Conservation (phyloP, 1,140 invertebrate genomes). For the Drosophila ananassae region DNA sequence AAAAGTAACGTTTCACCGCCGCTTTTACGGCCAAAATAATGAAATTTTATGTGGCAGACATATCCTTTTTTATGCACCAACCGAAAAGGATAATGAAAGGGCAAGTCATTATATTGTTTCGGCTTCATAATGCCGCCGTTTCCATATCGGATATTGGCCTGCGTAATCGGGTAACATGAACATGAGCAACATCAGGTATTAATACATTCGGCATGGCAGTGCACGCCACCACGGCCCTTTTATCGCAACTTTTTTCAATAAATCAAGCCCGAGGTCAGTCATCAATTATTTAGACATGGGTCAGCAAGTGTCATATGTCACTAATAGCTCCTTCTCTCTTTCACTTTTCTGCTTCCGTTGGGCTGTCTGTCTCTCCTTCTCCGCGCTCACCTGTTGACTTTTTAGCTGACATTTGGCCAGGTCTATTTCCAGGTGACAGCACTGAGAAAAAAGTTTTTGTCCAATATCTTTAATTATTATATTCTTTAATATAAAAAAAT, state of each 20-base stretch:
- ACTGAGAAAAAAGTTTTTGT: constrained; percentile 1
- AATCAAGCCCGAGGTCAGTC: constrained; percentile 72
- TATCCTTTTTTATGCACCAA: constrained; percentile 26
- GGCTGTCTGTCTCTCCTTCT: background rate
- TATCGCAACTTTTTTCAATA: constrained; percentile 62
- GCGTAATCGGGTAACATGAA: constrained; percentile 27
- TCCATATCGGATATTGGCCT: constrained; percentile 31
- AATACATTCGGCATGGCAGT: constrained; percentile 31
- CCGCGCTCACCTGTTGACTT: constrained; percentile 47
- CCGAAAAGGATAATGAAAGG: constrained; percentile 9
- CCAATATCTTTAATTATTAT: too few relatives aligned
- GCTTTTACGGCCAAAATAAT: constrained; percentile 33
- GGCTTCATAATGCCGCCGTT: constrained; percentile 2
- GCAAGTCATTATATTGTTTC: constrained; percentile 23
- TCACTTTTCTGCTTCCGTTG: constrained; percentile 1
- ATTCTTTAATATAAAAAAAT: too few relatives aligned
- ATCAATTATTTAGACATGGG: constrained; percentile 72
- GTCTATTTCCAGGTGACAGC: constrained; percentile 24
- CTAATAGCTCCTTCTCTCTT: constrained; percentile 21
- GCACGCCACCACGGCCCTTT: constrained; percentile 4
- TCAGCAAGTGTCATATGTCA: constrained; percentile 56
- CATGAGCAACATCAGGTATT: constrained; percentile 24
- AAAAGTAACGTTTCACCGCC: constrained; percentile 17
- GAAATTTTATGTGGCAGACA: constrained; percentile 21
- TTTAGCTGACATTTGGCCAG: constrained; percentile 35